phyloP scores from a whole-genome alignment of 2,797 vertebrate genomes.

The Rhadinocentrus ornatus region DNA sequence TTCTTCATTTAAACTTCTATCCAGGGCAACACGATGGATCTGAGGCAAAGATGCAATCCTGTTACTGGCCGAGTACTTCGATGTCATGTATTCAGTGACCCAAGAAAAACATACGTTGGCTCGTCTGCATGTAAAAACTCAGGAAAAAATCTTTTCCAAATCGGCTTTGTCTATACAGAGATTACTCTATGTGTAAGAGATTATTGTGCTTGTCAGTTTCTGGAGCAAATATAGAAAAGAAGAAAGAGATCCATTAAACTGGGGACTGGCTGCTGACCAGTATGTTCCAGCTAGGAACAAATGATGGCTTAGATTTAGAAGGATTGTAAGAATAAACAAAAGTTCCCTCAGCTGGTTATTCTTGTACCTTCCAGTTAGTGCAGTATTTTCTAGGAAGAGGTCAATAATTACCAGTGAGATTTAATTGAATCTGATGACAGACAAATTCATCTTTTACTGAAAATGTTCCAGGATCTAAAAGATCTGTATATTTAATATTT shows the following conservation, averaged over 20 bases:
- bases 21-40: not conserved
- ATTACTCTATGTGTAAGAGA: constrained; percentile 5
- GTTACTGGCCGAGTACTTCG: not conserved
- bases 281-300: not conserved
- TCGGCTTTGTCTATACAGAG: not conserved
- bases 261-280: not conserved
- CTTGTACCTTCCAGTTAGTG: not conserved
- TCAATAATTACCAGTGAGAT: too few relatives aligned
- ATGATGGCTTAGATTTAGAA: not conserved
- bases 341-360: not conserved
- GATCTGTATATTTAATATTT: too few relatives aligned
- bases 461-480: too few relatives aligned
- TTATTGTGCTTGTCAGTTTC: not conserved
- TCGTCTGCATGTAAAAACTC: not conserved
- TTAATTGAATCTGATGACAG: not conserved
- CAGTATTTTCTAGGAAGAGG: not conserved
- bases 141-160: not conserved
- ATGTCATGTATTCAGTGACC: not conserved
- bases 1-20: not conserved
- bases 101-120: not conserved
- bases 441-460: too few relatives aligned
- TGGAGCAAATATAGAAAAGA: not conserved
- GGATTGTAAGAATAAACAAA: not conserved
- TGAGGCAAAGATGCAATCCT: not conserved
- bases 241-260: not conserved